Conservation (phyloP, 2,888 invertebrate genomes). For the Teinopalpus imperialis region DNA sequence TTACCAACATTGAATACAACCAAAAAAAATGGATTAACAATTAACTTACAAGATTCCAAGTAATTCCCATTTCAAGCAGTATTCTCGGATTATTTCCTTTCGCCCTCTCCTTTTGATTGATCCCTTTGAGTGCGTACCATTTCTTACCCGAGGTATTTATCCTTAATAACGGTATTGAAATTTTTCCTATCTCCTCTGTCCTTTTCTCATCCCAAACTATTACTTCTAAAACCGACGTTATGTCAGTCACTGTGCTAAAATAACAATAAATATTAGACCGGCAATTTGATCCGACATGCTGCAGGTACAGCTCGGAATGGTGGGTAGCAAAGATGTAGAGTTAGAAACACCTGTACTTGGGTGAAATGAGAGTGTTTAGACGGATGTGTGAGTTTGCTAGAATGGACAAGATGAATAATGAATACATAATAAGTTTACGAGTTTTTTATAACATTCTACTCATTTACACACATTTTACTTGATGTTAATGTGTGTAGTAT, state of each 20-base stretch:
- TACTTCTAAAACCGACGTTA: constrained; percentile 95
- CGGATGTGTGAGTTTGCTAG: no score
- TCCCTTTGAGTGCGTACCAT: constrained; percentile 98
- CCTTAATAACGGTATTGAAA: constrained; percentile 91
- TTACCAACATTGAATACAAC: not conserved
- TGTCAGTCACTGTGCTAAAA: constrained; percentile 91
- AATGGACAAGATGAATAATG: no score
- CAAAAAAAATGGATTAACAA: not conserved
- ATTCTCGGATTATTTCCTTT: constrained; percentile 93
- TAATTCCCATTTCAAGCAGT: constrained; percentile 92
- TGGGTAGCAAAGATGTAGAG: no score
- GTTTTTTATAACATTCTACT: no score
- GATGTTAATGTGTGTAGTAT: no score
- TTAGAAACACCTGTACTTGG: no score
- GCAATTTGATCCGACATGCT: no score
- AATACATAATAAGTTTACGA: no score
- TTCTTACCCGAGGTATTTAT: constrained; percentile 92
- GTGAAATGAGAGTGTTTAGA: no score
- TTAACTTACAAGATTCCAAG: constrained; percentile 91
- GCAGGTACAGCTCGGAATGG: no score
- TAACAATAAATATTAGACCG: constrained; percentile 19
- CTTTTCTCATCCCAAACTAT: constrained; percentile 98
- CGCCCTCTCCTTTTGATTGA: constrained; percentile 90
- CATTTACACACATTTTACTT: no score
- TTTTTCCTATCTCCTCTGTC: constrained; percentile 95